Percentiles rank a stretch among this genome's conserved stretches.
Conservation (phyloP, 1,140 invertebrate species). For the Notospermus geniculatus region DNA sequence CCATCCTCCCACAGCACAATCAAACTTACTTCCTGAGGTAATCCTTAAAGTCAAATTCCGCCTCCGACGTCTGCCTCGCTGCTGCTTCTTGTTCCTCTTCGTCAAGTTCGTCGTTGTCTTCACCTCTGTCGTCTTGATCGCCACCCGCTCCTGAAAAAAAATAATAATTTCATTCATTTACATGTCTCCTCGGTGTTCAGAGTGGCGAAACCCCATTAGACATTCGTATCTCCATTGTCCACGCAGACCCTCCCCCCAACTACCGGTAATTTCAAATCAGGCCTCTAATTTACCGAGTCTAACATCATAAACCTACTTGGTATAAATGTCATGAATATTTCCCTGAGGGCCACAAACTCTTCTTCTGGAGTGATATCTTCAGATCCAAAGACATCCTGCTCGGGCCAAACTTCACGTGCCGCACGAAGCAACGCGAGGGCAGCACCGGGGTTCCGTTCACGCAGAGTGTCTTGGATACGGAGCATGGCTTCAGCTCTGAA, state of each 20-base stretch:
- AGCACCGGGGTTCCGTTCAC: conserved; percentile 68
- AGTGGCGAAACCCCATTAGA: too few relatives aligned
- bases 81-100: conserved; percentile 46
- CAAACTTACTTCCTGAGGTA: conserved; percentile 70
- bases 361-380: conserved; percentile 68
- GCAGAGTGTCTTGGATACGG: conserved; percentile 75
- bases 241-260: too few relatives aligned
- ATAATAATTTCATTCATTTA: too few relatives aligned
- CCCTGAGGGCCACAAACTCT: conserved; percentile 73
- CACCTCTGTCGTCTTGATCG: too few relatives aligned
- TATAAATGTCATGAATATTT: conserved; percentile 76
- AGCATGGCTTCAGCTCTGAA: conserved; percentile 81
- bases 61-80: conserved; percentile 63
- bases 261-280: too few relatives aligned
- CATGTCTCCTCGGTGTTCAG: too few relatives aligned
- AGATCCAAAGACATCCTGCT: conserved; percentile 76
- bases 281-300: too few relatives aligned
- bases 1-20: neutral
- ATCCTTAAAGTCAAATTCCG: conserved; percentile 78
- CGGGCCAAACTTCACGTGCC: conserved; percentile 82
- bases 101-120: neutral
- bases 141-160: too few relatives aligned
- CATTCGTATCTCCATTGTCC: too few relatives aligned
- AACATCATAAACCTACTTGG: conserved; percentile 70
- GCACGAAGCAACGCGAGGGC: conserved; percentile 80